Percentiles rank a stretch among this genome's conserved stretches.
Conservation (phyloP, 2,888 invertebrate genomes). For the Physocephala rufipes region DNA sequence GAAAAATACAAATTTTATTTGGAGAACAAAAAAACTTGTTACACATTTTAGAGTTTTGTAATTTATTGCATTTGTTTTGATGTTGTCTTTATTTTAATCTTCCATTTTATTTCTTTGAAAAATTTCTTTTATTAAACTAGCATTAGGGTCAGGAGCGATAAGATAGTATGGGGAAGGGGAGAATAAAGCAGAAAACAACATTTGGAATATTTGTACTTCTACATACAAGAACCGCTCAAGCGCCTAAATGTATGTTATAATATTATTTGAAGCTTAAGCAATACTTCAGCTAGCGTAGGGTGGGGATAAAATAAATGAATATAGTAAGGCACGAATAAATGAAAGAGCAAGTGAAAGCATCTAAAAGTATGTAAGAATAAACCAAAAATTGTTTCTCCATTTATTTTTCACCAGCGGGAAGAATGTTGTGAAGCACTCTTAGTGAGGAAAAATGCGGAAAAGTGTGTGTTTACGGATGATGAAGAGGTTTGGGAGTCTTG, state of each 20-base stretch:
- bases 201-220: no score
- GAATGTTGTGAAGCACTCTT: background rate
- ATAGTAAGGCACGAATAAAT: conserved; percentile 1
- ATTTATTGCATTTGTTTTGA: no score
- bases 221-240: conserved; percentile 19
- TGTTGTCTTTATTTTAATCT: no score
- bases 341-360: conserved; percentile 1
- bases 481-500: background rate
- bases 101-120: no score
- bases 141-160: no score
- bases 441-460: background rate
- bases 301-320: background rate
- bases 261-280: conserved; percentile 15
- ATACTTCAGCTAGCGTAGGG: background rate
- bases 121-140: no score
- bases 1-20: no score
- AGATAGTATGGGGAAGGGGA: no score
- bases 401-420: background rate
- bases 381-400: background rate
- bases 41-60: no score
- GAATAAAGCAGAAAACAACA: no score
- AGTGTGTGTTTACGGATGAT: background rate
- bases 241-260: conserved; percentile 47
- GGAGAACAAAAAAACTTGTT: no score
- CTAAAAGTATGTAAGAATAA: conserved; percentile 33